Percentiles rank a stretch among this genome's conserved stretches.
Conservation (phyloP, 2,113 vertebrate species). For the Regulus satrapa region DNA sequence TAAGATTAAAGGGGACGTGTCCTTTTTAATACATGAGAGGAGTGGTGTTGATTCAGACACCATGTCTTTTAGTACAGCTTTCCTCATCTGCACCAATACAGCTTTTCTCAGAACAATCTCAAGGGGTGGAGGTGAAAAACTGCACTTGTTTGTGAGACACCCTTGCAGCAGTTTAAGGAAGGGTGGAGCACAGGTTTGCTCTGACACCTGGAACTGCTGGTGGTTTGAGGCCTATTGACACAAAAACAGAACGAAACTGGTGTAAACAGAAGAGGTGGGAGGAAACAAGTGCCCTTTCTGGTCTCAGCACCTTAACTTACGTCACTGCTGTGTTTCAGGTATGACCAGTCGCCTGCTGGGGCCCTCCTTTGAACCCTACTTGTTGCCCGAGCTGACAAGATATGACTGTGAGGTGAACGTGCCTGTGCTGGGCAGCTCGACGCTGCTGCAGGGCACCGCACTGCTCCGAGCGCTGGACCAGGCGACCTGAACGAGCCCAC, state of each 20-base stretch:
- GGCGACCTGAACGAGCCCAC: conserved; percentile 74
- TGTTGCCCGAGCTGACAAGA: conserved; percentile 91
- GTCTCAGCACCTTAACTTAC: not conserved
- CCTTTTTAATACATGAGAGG: not conserved
- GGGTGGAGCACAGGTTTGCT: not conserved
- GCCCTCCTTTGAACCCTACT: conserved; percentile 82
- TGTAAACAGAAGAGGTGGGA: not conserved
- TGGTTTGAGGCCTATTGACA: not conserved
- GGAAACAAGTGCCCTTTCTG: not conserved
- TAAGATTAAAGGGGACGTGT: accelerated
- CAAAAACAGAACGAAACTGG: not conserved
- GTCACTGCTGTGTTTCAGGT: conserved; percentile 69
- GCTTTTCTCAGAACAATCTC: not conserved
- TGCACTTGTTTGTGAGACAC: not conserved
- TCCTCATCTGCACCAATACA: not conserved
- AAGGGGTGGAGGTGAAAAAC: not conserved
- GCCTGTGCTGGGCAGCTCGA: conserved; percentile 85
- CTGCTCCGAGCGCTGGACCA: conserved; percentile 94
- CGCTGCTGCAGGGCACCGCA: conserved; percentile 92
- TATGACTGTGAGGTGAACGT: conserved; percentile 98
- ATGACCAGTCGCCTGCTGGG: conserved; percentile 85
- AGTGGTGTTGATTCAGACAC: not conserved
- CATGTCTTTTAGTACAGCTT: not conserved
- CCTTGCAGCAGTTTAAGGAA: not conserved
- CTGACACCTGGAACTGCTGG: not conserved